Percentiles rank a stretch among this genome's conserved stretches.
Conservation (phyloP, 1,140 invertebrate genomes). For the Penaeus vannamei region DNA sequence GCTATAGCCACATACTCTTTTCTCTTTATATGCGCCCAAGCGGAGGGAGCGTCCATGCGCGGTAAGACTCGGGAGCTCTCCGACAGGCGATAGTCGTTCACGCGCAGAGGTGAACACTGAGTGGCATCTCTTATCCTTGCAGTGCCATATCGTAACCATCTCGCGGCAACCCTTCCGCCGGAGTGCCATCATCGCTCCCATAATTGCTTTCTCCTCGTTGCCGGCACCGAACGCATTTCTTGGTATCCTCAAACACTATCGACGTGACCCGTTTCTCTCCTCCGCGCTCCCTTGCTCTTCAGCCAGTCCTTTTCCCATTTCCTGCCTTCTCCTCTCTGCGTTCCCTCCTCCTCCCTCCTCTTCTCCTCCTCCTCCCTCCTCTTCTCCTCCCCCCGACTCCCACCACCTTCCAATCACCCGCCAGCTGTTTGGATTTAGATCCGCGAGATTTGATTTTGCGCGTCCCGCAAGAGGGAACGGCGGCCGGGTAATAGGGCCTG, state of each 20-base stretch:
- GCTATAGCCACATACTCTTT: no score
- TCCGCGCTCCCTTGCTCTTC: background rate
- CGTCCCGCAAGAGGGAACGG: no score
- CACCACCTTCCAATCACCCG: background rate
- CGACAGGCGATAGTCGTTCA: no score
- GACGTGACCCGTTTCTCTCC: background rate
- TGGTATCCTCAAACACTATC: background rate
- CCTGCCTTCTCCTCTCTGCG: background rate
- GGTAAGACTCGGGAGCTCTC: no score
- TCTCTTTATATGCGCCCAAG: no score
- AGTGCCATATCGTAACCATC: background rate
- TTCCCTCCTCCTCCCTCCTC: background rate
- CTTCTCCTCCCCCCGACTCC: background rate
- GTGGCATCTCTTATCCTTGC: background rate
- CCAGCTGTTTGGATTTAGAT: constrained; percentile 7
- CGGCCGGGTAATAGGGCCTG: no score
- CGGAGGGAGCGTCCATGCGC: no score
- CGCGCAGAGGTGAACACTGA: no score
- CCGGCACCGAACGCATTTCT: background rate
- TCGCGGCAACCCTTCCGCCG: background rate
- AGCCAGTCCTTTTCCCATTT: background rate
- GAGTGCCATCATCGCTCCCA: background rate
- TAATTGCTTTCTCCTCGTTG: no score
- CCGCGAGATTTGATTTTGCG: no score
- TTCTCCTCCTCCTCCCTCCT: background rate